Conservation (phyloP, 2,113 vertebrate species). For the Sander lucioperca region DNA sequence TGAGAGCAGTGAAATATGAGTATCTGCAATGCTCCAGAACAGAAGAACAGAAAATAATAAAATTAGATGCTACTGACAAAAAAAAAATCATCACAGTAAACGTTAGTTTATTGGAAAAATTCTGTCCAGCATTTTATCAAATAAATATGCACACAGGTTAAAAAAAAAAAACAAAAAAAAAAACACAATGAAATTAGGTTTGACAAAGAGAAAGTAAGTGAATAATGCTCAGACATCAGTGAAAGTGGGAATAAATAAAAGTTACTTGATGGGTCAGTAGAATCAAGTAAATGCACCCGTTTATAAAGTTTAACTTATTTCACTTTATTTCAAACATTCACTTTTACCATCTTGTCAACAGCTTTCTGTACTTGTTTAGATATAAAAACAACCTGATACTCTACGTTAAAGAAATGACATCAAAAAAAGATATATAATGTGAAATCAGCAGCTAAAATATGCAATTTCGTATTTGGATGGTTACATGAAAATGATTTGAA, state of each 20-base stretch:
- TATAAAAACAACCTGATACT: conserved; percentile 62
- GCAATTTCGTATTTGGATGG: conserved; percentile 41
- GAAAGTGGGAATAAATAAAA: conserved; percentile 29
- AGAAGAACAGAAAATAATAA: background rate
- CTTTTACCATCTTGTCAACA: conserved; percentile 23
- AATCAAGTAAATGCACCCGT: conserved; percentile 44
- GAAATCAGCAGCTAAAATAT: conserved; percentile 64
- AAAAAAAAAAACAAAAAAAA: conserved; percentile 51
- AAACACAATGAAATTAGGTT: conserved; percentile 38
- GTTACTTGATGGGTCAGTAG: conserved; percentile 40
- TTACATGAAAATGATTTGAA: conserved; percentile 61
- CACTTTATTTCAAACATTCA: conserved; percentile 50
- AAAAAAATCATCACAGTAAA: conserved; percentile 59
- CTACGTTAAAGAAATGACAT: conserved; percentile 49
- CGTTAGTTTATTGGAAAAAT: conserved; percentile 84
- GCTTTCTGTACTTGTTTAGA: conserved; percentile 15
- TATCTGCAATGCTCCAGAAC: background rate
- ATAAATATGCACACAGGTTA: conserved; percentile 61
- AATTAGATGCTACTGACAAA: background rate
- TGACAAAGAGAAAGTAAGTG: conserved; percentile 29
- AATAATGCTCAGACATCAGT: conserved; percentile 31
- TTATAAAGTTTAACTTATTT: conserved; percentile 33
- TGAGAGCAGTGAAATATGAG: background rate
- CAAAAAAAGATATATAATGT: conserved; percentile 55
- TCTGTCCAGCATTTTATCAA: conserved; percentile 77